A percentile compares a stretch with the other conserved stretches of the same genome.
Conservation (phyloP, 37 sponge, comb jelly and placozoan species). For the Beroe ovata region DNA sequence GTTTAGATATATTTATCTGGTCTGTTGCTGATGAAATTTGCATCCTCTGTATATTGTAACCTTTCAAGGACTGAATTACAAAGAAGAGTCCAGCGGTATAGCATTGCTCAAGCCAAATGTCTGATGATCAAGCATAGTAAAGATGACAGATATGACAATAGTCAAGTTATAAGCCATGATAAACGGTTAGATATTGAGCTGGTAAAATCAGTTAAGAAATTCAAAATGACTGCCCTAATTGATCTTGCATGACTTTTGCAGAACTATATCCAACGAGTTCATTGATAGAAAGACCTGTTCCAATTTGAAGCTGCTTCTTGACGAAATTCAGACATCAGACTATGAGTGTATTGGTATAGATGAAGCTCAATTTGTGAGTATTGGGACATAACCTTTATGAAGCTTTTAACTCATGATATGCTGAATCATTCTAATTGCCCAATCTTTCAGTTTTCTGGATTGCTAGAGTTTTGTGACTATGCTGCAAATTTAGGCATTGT, state of each 20-base stretch:
- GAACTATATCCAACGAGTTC: slow-evolving; percentile 37
- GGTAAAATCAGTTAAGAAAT: too few relatives aligned
- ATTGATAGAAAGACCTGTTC: slow-evolving; percentile 29
- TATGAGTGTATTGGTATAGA: slow-evolving; percentile 62
- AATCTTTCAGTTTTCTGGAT: slow-evolving; percentile 24
- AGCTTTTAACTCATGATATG: background rate
- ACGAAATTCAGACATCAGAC: background rate
- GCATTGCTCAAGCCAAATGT: slow-evolving; percentile 60
- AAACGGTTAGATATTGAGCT: too few relatives aligned
- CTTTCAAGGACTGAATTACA: slow-evolving; percentile 22
- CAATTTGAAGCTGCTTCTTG: slow-evolving; percentile 1
- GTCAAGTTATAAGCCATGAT: slow-evolving; percentile 38
- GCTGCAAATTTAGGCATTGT: slow-evolving; percentile 58
- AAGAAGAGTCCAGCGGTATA: slow-evolving; percentile 56
- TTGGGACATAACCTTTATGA: too few relatives aligned
- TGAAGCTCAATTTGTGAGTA: slow-evolving; percentile 66
- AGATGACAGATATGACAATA: slow-evolving; percentile 66
- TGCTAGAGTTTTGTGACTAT: slow-evolving; percentile 47
- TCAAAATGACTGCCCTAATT: too few relatives aligned
- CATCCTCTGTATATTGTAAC: too few relatives aligned
- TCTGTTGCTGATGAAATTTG: background rate
- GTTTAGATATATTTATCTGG: background rate
- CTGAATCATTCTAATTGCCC: too few relatives aligned
- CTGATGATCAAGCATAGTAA: slow-evolving; percentile 52
- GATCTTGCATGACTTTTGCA: too few relatives aligned